Evolutionary conservation across 1,140 invertebrate species (phyloP), one percentile per base, ranked within the genome.

Genomic region (Doryteuthis pealeii): DNA sequence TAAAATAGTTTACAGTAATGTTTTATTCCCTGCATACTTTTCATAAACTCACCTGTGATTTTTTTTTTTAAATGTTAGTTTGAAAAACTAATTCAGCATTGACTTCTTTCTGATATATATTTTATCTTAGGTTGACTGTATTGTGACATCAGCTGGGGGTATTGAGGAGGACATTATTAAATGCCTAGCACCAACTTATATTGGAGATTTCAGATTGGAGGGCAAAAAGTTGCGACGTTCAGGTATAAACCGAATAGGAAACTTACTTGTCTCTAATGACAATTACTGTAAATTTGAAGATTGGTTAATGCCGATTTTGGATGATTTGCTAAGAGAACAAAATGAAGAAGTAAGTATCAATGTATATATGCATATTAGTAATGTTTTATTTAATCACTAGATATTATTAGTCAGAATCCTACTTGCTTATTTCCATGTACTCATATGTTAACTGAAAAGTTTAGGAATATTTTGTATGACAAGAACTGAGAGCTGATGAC

Each of bases 141-240:
- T 99, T 76, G 98, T 99, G 0, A 97, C 97, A 49, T 98, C 96
- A 66, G 98, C 97, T 26, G 98, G 98, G 31, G 98, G 98, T 28
- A 91, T 99, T 2, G 98, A 99, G 89, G 98, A 99, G 90, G 98
- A 99, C 90, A 92, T 99, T 49, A 99, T 99, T 58, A 99, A 99
- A 91, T 99, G 98, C 89, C 89, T 99, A 70, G 94, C 94, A 4
- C 95, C 96, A 6, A 99, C 97, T 0, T 98, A 93, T 84, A 81
- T 99, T 32, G 97, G 97, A 40, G 93, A 95, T 85, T 99, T 99
- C 88, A 88, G 92, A 85, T 89, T 98, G 72, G 91, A 92, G 82
- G 98, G 91, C 3, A 79, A 77, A 43, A 78, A 87, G 58, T 89
- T 98, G 22, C 90, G 97, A 74, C 92, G 94, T 10, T 91, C 92